phyloP scores from a whole-genome alignment of 2,888 invertebrate genomes.

The Cephus pulcher region DNA sequence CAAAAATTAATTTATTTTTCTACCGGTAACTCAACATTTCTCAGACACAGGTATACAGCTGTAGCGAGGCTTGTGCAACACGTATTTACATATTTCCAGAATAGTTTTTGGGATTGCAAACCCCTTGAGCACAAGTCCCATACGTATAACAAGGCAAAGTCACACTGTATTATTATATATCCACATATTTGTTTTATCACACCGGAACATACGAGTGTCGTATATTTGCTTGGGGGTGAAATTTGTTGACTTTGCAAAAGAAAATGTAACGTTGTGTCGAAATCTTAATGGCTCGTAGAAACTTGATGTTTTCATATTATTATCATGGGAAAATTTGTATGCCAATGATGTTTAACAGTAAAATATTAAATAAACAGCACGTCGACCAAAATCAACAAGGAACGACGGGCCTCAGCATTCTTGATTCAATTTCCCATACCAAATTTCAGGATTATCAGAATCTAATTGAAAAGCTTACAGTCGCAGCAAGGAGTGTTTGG shows the following conservation, averaged over 20 bases:
- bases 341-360: neutral
- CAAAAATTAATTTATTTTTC: too few species aligned
- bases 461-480: neutral
- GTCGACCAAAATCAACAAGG: constrained; percentile 42
- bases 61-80: neutral
- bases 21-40: too few species aligned
- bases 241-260: neutral
- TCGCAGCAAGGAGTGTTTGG: neutral
- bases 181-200: neutral
- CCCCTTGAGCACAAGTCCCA: neutral
- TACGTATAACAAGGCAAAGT: neutral
- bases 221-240: neutral
- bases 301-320: neutral
- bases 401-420: constrained; percentile 17
- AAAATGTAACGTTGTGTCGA: neutral
- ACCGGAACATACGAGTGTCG: neutral
- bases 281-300: neutral
- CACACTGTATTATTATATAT: neutral
- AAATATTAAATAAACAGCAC: constrained; percentile 35
- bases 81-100: neutral
- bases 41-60: too few species aligned
- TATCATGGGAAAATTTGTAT: neutral
- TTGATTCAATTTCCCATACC: constrained; percentile 34
- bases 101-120: neutral
- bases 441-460: neutral